Percentiles rank a stretch among this genome's conserved stretches.
phyloP scores from a whole-genome alignment of 2,113 vertebrate genomes.

The Maccullochella peelii region DNA sequence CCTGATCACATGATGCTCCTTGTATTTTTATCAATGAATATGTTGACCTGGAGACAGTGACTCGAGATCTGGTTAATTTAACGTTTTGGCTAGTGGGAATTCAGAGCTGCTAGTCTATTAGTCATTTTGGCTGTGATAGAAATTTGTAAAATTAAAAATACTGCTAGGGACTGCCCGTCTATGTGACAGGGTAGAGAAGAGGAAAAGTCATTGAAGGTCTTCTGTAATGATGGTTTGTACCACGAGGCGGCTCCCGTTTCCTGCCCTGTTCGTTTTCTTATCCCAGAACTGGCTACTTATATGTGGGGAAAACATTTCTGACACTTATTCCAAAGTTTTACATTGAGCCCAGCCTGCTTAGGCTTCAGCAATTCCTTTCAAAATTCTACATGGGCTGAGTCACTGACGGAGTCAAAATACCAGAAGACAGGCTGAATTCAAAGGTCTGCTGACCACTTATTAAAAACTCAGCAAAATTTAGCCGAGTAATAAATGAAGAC shows the following conservation, averaged over 20 bases:
- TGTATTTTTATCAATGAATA: not conserved
- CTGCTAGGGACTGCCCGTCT: no score
- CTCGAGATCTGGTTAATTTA: no score
- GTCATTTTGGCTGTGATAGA: no score
- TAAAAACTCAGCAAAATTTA: not conserved
- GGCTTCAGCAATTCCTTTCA: not conserved
- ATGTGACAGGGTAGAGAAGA: no score
- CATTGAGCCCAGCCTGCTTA: not conserved
- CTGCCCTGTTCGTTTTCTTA: not conserved
- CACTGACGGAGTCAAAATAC: not conserved
- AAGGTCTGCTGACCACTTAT: not conserved
- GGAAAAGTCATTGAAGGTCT: not conserved
- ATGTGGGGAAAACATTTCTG: no score
- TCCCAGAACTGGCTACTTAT: not conserved
- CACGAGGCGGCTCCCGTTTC: not conserved
- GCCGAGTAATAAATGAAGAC: not conserved
- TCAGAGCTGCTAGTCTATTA: not conserved
- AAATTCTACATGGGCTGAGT: not conserved
- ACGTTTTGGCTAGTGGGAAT: no score
- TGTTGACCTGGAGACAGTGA: no score
- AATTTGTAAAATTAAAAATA: no score
- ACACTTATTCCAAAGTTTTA: not conserved
- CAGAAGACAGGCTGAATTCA: not conserved
- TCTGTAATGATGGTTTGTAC: not conserved
- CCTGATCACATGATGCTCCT: not conserved